Conservation (phyloP, 1,140 invertebrate species). For the Homarus americanus region DNA sequence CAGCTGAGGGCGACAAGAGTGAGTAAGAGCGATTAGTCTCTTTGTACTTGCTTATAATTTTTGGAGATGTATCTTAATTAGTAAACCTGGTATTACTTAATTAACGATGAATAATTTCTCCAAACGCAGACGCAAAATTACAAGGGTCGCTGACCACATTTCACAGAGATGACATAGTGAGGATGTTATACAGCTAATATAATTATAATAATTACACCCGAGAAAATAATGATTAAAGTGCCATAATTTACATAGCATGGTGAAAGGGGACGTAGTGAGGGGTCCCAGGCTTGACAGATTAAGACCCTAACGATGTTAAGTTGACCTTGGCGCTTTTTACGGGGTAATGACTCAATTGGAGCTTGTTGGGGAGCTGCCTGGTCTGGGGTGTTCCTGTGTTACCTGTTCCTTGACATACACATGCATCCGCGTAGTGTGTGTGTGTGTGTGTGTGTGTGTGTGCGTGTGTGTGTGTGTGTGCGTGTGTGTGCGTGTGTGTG, state of each 20-base stretch:
- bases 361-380: no score
- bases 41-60: conserved; percentile 11
- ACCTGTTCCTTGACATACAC: no score
- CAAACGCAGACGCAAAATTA: conserved; percentile 3
- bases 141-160: conserved; percentile 15
- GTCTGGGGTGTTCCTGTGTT: no score
- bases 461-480: no score
- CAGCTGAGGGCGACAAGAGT: conserved; percentile 17
- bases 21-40: neutral
- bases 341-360: neutral
- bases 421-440: no score
- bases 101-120: conserved; percentile 28
- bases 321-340: neutral
- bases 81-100: conserved; percentile 31
- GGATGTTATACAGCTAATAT: conserved; percentile 13
- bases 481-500: no score
- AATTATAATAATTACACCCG: conserved; percentile 33
- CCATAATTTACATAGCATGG: neutral
- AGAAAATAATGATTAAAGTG: conserved; percentile 6
- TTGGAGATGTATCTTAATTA: conserved; percentile 47
- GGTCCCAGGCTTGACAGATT: neutral
- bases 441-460: no score
- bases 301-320: neutral
- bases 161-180: neutral
- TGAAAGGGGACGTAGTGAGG: neutral